These are phyloP conservation scores for Cebidichthys violaceus DNA, from an alignment of 2,113 vertebrate genomes.

Conservation along the genomic window DNA sequence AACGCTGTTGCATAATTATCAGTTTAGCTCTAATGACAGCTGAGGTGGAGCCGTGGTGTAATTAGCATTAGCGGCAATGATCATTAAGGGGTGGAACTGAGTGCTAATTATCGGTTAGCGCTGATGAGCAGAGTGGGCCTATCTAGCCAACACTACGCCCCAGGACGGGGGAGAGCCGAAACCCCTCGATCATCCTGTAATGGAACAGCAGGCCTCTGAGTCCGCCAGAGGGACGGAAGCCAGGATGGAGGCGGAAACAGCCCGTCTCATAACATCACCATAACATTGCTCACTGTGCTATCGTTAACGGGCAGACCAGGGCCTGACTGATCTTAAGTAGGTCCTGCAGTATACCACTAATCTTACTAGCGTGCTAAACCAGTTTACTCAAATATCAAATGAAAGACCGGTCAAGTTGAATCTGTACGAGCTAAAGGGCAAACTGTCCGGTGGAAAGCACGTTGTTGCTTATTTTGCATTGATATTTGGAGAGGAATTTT, in stretches of 20 bases:
- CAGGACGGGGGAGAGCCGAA: constrained; percentile 57
- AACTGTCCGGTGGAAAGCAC: constrained; percentile 25
- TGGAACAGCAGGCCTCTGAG: constrained; percentile 67
- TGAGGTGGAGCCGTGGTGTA: constrained; percentile 76
- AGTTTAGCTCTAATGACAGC: constrained; percentile 70
- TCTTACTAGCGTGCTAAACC: constrained; percentile 30
- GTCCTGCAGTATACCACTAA: constrained; percentile 49
- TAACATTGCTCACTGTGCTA: constrained; percentile 53
- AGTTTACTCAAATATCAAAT: constrained; percentile 52
- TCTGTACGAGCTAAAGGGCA: constrained; percentile 37
- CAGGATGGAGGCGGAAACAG: constrained; percentile 56
- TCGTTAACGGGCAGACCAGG: constrained; percentile 61
- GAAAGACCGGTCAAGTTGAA: constrained; percentile 39
- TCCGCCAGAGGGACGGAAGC: constrained; percentile 48
- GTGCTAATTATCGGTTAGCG: constrained; percentile 79
- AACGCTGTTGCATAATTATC: constrained; percentile 69
- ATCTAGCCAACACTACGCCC: constrained; percentile 62
- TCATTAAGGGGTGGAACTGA: constrained; percentile 82
- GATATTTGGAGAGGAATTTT: background rate
- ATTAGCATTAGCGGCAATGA: constrained; percentile 82
- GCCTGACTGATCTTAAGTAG: constrained; percentile 51
- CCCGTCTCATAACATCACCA: constrained; percentile 57
- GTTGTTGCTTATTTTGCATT: background rate
- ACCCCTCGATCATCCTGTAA: constrained; percentile 76
- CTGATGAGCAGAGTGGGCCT: constrained; percentile 78